These are phyloP conservation scores for Drosophila tani DNA, from an alignment of 1,140 invertebrate species.

Conservation along the genomic window DNA sequence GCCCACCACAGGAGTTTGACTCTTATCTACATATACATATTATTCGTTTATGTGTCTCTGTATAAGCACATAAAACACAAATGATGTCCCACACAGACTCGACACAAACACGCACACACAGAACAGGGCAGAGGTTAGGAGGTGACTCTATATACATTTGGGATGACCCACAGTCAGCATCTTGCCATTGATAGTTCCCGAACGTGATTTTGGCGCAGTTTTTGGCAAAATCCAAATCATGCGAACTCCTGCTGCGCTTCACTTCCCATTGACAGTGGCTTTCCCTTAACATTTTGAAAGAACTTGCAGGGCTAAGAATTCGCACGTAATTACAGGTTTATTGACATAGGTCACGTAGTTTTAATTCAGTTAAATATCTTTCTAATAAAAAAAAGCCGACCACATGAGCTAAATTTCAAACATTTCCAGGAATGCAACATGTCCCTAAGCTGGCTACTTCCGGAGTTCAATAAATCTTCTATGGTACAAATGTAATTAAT, in stretches of 20 bases:
- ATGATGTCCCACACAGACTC: slow-evolving; percentile 43
- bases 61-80: slow-evolving; percentile 41
- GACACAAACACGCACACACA: slow-evolving; percentile 15
- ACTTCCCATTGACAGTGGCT: slow-evolving; percentile 7
- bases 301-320: slow-evolving; percentile 52
- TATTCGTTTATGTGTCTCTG: slow-evolving; percentile 25
- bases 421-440: neutral
- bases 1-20: slow-evolving; percentile 71
- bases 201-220: slow-evolving; percentile 84
- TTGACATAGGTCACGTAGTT: slow-evolving; percentile 78
- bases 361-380: slow-evolving; percentile 7
- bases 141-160: slow-evolving; percentile 8
- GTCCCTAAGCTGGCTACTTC: neutral
- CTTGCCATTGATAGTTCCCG: slow-evolving; percentile 78
- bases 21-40: slow-evolving; percentile 46
- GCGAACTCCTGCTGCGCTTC: slow-evolving; percentile 65
- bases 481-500: neutral
- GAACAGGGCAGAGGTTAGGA: slow-evolving; percentile 3
- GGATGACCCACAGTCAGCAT: slow-evolving; percentile 41
- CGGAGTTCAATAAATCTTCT: neutral
- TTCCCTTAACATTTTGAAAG: slow-evolving; percentile 28
- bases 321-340: slow-evolving; percentile 74
- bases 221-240: slow-evolving; percentile 62
- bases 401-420: neutral
- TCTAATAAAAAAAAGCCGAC: slow-evolving; percentile 10